Evolutionary conservation across 2,888 invertebrate species (phyloP), one percentile per base, ranked within the genome.

Genomic region (Bembecia ichneumoniformis): DNA sequence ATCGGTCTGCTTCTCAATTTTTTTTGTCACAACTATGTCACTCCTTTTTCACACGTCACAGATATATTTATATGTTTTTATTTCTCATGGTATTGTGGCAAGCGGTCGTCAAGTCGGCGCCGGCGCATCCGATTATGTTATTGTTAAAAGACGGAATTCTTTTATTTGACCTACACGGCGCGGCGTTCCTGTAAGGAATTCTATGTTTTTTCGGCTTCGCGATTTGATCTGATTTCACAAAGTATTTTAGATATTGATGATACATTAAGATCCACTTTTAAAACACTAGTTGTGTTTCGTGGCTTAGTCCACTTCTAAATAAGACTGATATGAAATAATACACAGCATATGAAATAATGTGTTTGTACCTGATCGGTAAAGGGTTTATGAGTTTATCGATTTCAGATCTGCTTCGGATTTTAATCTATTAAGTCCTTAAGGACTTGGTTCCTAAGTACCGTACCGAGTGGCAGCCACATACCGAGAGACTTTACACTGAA

Each of bases 161-260:
- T 83, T 82, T 83, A 82, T 82, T 79, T 80, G 78, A 82, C 74
- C 77, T 75, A 77, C 71, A 75, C 72, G 77, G 74, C 74, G 74
- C 72, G 77, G 74, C 74, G 74, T 77, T 77, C 76, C 60, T 69
- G 58, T 58, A 56, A 58, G 64, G 66, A 66, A 68, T 71, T 65
- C 62, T 63, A 62, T 76, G 76, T 77, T 79, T 78, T n/a, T 74
- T 79, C 79, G 72, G 71, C 63, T 57, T 62, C 63, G 62, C 63
- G 68, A 65, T 72, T 70, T 66, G 59, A 63, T 59, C 63, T 28
- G 7, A 46, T 58, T 63, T 40, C 3, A 40, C 11, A 14, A 40
- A 10, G n/a, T 13, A 40, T 40, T 7, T n/a, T 40, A 40, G 13
- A 40, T 11, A 13, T 40, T 2, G 14, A 40, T 40, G 13, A 40